These are phyloP conservation scores for Phocoena phocoena DNA, from an alignment of 2,113 vertebrate species.

Conservation along the genomic window DNA sequence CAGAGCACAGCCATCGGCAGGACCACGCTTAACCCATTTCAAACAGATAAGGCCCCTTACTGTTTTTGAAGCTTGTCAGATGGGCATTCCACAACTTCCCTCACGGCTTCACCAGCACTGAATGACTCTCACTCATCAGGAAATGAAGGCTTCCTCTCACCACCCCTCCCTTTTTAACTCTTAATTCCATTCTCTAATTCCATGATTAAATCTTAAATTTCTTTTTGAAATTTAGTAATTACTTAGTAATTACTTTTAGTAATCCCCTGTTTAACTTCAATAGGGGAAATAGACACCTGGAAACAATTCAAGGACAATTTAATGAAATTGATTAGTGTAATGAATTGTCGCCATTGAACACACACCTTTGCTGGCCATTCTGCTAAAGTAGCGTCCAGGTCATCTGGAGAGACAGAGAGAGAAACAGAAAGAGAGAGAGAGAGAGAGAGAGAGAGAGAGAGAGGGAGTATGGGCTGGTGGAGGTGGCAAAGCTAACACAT, in stretches of 20 bases:
- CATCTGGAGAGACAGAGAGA: background rate
- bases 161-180: background rate
- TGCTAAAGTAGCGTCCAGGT: background rate
- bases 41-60: background rate
- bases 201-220: conserved; percentile 5
- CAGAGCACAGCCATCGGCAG: background rate
- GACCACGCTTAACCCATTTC: background rate
- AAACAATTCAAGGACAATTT: background rate
- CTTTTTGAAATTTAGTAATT: background rate
- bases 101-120: no score
- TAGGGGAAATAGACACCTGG: background rate
- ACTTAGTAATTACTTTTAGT: background rate
- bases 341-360: background rate
- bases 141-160: background rate
- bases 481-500: background rate
- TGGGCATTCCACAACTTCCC: background rate
- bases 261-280: background rate
- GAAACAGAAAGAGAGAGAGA: background rate
- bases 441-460: background rate
- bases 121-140: background rate
- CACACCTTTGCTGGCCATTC: background rate
- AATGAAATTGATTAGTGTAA: conserved; percentile 7
- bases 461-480: background rate
- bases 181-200: background rate
- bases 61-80: background rate